Conservation (phyloP, 2,797 vertebrate species). For the Bufotes viridis region DNA sequence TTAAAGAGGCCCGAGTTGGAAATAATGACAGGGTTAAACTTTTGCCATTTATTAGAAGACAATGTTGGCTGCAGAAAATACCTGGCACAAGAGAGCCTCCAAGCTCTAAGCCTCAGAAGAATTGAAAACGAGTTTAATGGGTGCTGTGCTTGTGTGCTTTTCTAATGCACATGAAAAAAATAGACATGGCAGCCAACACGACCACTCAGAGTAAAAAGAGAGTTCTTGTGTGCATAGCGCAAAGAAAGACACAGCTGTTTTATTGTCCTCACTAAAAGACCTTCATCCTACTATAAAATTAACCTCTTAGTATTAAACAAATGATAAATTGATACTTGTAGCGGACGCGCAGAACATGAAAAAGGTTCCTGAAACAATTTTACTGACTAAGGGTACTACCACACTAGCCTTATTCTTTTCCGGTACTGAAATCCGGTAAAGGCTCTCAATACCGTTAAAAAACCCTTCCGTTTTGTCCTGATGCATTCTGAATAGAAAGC, state of each 20-base stretch:
- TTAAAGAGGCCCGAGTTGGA: not conserved
- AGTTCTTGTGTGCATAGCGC: slow-evolving; percentile 44
- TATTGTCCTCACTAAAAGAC: slow-evolving; percentile 68
- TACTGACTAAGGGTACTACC: not conserved
- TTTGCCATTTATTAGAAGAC: slow-evolving; percentile 37
- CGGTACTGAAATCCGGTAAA: too few relatives aligned
- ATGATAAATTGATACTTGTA: slow-evolving; percentile 6
- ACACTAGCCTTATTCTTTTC: too few relatives aligned
- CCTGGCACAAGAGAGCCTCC: slow-evolving; percentile 71
- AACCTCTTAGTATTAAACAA: slow-evolving; percentile 36
- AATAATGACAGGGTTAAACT: slow-evolving; percentile 34
- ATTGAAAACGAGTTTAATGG: slow-evolving; percentile 77
- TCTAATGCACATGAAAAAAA: slow-evolving; percentile 69
- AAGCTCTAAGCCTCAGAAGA: slow-evolving; percentile 73
- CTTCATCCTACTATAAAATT: slow-evolving; percentile 54
- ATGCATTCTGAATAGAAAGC: too few relatives aligned
- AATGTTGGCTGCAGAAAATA: slow-evolving; percentile 71
- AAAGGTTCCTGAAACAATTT: not conserved
- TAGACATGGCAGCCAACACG: slow-evolving; percentile 71
- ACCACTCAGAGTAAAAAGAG: slow-evolving; percentile 74
- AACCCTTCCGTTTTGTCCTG: too few relatives aligned
- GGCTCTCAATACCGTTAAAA: too few relatives aligned
- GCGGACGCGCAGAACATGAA: slow-evolving; percentile 11
- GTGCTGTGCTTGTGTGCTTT: slow-evolving; percentile 74
- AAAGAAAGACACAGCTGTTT: slow-evolving; percentile 75